Percentiles rank a stretch among this genome's conserved stretches.
Evolutionary conservation across 2,797 vertebrate genomes (phyloP).

Genomic region (Spea hammondii): DNA sequence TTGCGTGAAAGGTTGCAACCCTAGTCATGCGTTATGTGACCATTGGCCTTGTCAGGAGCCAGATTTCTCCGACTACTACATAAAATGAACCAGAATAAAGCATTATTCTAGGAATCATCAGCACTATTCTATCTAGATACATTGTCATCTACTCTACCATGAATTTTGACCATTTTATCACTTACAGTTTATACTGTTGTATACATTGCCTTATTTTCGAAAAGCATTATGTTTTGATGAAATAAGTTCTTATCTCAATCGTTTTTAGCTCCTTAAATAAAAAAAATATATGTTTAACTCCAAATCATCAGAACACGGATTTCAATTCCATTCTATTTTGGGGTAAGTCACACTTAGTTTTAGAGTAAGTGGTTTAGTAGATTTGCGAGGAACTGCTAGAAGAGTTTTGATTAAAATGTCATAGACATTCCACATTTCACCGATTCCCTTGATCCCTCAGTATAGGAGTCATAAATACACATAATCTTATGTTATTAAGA

Average conservation of each 20-base stretch:
- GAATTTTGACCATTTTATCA: background rate
- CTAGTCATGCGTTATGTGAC: no score
- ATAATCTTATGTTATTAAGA: slow-evolving; percentile 19
- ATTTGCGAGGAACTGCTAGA: background rate
- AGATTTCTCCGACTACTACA: no score
- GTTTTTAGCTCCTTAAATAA: background rate
- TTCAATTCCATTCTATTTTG: background rate
- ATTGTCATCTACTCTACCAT: background rate
- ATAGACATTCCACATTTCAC: background rate
- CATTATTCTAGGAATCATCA: no score
- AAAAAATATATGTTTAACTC: background rate
- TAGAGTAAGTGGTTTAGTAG: background rate
- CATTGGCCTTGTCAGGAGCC: no score
- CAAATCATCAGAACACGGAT: no score
- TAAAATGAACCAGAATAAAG: no score
- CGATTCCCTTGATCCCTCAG: background rate
- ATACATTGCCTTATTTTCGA: background rate
- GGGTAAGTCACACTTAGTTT: background rate
- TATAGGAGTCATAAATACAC: slow-evolving; percentile 5
- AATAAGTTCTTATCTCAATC: background rate
- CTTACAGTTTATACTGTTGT: background rate
- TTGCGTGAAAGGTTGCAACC: no score
- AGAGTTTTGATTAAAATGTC: slow-evolving; percentile 6
- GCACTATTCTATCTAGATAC: no score
- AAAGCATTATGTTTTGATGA: background rate